phyloP scores from a whole-genome alignment of 2,888 invertebrate species.

The Chouioia cunea region DNA sequence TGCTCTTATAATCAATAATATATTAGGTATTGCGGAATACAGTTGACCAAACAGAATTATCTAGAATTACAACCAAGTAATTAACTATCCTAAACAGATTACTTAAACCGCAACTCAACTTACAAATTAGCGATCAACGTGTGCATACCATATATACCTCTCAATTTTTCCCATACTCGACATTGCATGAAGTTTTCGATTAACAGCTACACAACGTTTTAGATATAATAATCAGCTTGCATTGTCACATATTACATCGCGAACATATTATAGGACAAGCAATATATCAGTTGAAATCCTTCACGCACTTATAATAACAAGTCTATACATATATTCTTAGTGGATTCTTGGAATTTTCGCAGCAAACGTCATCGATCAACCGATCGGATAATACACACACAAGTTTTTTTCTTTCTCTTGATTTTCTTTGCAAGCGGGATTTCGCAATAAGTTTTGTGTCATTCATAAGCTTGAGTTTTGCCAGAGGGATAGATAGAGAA shows the following conservation, averaged over 20 bases:
- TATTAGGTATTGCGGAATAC: too few relatives aligned
- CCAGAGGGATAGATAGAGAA: neutral
- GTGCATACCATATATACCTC: too few relatives aligned
- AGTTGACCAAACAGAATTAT: constrained; percentile 11
- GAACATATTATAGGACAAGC: constrained; percentile 48
- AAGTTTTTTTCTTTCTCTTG: neutral
- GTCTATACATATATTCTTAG: constrained; percentile 8
- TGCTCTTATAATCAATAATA: too few relatives aligned
- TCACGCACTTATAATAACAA: constrained; percentile 46
- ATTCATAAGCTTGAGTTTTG: constrained; percentile 33
- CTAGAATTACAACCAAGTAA: neutral
- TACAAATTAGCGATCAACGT: neutral
- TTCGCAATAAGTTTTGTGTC: constrained; percentile 41
- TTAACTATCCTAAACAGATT: too few relatives aligned
- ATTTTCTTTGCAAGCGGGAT: neutral
- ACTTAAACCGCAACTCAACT: neutral
- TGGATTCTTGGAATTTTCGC: constrained; percentile 26
- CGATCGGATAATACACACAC: constrained; percentile 31
- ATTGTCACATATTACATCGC: constrained; percentile 46
- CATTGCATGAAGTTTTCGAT: constrained; percentile 41
- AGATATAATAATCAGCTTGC: constrained; percentile 53
- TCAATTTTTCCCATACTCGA: too few relatives aligned
- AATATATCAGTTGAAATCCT: constrained; percentile 57
- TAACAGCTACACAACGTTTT: constrained; percentile 55
- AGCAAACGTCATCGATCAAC: constrained; percentile 38